A percentile compares a stretch with the other conserved stretches of the same genome.
phyloP scores from a whole-genome alignment of 2,113 vertebrate genomes.

The Plecotus auritus region DNA sequence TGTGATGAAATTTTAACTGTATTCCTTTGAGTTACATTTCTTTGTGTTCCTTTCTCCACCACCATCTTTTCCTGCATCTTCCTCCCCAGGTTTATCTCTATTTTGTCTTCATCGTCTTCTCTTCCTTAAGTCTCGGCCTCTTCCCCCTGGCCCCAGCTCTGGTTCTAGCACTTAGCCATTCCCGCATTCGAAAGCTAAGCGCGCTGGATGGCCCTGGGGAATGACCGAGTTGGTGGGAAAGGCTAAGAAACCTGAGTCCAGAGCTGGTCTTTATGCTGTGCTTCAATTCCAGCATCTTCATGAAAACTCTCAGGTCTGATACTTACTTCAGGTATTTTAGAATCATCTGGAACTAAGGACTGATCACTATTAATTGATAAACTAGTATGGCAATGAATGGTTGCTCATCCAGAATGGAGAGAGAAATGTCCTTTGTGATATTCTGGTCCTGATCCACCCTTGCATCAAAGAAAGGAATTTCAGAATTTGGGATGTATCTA shows the following conservation, averaged over 20 bases:
- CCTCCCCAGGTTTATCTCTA: not conserved
- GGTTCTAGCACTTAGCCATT: not conserved
- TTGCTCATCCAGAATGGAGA: not conserved
- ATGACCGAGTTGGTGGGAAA: rapidly evolving
- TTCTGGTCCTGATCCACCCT: not conserved
- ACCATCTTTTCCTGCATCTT: no score
- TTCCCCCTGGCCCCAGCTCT: rapidly evolving
- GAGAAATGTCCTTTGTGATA: not conserved
- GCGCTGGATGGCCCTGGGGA: no score
- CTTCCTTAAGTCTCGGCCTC: not conserved
- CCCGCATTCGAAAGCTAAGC: not conserved
- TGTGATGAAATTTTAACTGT: not conserved
- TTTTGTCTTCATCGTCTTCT: not conserved
- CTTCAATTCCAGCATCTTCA: rapidly evolving
- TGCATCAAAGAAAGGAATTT: not conserved
- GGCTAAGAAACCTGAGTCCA: not conserved
- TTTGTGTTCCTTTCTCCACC: not conserved
- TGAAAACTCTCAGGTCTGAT: no score
- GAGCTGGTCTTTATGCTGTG: not conserved
- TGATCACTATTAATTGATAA: no score
- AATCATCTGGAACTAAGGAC: not conserved
- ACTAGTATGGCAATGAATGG: no score
- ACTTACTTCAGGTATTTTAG: not conserved
- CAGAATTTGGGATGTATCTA: rapidly evolving
- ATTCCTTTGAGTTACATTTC: no score